A percentile compares a stretch with the other conserved stretches of the same genome.
phyloP scores from a whole-genome alignment of 2,113 vertebrate species.

The Spermophilus dauricus region DNA sequence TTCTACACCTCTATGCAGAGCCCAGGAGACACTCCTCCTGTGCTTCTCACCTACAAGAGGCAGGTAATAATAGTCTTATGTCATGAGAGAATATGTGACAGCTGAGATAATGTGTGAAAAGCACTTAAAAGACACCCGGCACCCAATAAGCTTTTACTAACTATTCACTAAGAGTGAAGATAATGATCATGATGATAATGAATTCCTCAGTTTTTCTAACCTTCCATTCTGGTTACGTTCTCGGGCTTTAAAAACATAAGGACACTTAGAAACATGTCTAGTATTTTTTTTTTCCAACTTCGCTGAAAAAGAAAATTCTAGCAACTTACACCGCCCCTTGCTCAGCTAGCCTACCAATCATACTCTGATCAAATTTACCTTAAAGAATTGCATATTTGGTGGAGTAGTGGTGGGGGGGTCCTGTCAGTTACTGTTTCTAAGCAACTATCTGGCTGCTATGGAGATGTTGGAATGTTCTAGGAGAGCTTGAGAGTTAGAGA shows the following conservation, averaged over 20 bases:
- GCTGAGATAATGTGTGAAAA: neutral
- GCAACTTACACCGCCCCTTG: neutral
- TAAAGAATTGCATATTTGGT: no score
- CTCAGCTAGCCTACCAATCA: neutral
- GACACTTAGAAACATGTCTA: neutral
- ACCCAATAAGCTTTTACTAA: slow-evolving; percentile 25
- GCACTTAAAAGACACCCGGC: neutral
- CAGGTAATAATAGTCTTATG: neutral
- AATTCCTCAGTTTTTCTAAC: neutral
- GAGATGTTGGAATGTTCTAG: neutral
- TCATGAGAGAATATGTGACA: neutral
- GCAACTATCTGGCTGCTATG: neutral
- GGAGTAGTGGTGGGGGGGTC: no score
- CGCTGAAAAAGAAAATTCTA: slow-evolving; percentile 43
- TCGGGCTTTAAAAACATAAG: neutral
- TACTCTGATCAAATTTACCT: neutral
- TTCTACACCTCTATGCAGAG: neutral
- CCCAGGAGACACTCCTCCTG: neutral
- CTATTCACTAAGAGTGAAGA: neutral
- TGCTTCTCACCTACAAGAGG: neutral
- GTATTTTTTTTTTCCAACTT: neutral
- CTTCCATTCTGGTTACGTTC: neutral
- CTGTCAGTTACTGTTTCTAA: neutral
- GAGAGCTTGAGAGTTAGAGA: neutral
- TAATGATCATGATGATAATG: neutral